A percentile compares a stretch with the other conserved stretches of the same genome.
These are phyloP conservation scores for Scleropages formosus DNA, from an alignment of 2,797 vertebrate genomes.

Conservation along the genomic window DNA sequence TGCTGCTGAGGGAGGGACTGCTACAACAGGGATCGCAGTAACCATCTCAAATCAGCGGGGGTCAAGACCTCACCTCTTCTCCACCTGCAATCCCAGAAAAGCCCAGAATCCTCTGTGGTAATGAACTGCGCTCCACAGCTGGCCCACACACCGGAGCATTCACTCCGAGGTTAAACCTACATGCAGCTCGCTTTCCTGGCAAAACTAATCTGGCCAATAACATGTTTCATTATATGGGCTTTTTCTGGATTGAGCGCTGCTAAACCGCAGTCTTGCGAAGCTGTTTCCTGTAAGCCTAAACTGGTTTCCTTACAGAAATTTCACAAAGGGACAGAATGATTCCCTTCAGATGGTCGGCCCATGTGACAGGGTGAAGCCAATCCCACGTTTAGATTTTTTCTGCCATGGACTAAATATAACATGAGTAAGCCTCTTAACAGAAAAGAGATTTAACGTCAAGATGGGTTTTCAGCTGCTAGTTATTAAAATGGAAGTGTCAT, in stretches of 20 bases:
- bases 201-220: constrained; percentile 28
- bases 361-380: constrained; percentile 43
- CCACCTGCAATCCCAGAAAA: no score
- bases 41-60: no score
- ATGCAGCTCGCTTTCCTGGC: constrained; percentile 2
- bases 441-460: constrained; percentile 41
- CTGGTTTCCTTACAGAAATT: constrained; percentile 7
- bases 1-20: constrained; percentile 21
- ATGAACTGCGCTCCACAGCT: background rate
- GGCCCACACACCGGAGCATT: no score
- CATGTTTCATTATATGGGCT: constrained; percentile 27
- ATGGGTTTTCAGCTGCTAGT: constrained; percentile 50
- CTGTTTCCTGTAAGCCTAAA: background rate
- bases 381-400: constrained; percentile 49
- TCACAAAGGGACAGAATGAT: constrained; percentile 21
- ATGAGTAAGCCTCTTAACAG: constrained; percentile 55
- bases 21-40: constrained; percentile 8
- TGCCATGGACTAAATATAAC: constrained; percentile 53
- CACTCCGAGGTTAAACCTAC: constrained; percentile 2
- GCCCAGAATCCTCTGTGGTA: background rate
- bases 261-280: constrained; percentile 5
- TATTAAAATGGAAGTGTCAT: constrained; percentile 54
- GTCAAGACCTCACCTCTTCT: no score
- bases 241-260: background rate
- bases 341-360: constrained; percentile 37